Base-by-base conservation (phyloP, 2,888 invertebrate species). In the Apamea anceps region DNA sequence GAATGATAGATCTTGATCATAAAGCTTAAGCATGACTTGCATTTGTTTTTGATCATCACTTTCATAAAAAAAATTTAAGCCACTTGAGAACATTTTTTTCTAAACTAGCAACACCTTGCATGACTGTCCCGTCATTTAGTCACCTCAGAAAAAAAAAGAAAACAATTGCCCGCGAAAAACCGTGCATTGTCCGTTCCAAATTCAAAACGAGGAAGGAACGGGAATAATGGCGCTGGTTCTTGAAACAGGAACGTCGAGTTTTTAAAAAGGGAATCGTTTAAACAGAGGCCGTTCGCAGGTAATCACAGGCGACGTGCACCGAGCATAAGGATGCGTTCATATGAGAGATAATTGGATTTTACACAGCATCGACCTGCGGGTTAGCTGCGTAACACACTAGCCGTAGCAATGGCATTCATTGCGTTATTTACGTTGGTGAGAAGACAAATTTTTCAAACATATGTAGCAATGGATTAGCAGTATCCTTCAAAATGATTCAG, bases 211-310 rank as follows among this genome's bases (percentile, higher is more conserved):
- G 96, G 96, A 96, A 96, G 95, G 93, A 94, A 94, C 93, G 93
- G 95, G 94, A 95, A 95, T 96, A 96, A 96, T 96, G 96, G 95
- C 86, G 91, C 94, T 91, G 94, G 94, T 95, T 96, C 91, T 95
- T 92, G 91, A 95, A 96, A 96, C 96, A 96, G 95, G 96, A 96
- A 95, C 95, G 95, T 94, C 94, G 91, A 94, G 95, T 95, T 96
- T 96, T 89, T 93, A 94, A 96, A 96, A 96, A 96, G 94, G 95
- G 96, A 95, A 94, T 95, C 94, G 92, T 91, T 96, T 96, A 96
- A 96, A 96, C 96, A 94, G 96, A 93, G 95, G 95, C 96, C 96
- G 95, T 96, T 96, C 91, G 95, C 96, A 93, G 93, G 96, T 96
- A 96, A 96, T 96, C 96, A 96, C 96, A 93, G 94, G 93, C 93